phyloP scores from a whole-genome alignment of 2,113 vertebrate genomes.

The Perccottus glenii region DNA sequence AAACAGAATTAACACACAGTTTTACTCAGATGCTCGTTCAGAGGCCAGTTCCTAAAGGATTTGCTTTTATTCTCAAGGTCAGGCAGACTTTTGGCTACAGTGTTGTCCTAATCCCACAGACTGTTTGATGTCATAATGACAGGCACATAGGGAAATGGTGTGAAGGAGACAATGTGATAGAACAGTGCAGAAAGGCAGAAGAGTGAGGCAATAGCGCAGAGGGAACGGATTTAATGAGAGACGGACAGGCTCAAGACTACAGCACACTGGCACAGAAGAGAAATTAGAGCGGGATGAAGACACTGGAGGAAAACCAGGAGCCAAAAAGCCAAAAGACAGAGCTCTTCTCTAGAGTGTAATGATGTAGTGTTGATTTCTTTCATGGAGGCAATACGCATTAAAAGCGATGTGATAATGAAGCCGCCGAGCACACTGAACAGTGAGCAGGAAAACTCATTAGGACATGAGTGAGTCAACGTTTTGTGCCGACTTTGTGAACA shows the following conservation, averaged over 20 bases:
- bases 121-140: conserved; percentile 41
- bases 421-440: conserved; percentile 42
- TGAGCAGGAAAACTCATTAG: conserved; percentile 69
- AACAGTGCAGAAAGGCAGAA: neutral
- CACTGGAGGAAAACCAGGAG: conserved; percentile 14
- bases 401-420: conserved; percentile 69
- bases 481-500: conserved; percentile 11
- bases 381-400: conserved; percentile 58
- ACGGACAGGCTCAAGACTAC: neutral
- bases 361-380: conserved; percentile 68
- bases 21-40: conserved; percentile 40
- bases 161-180: conserved; percentile 30
- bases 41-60: conserved; percentile 32
- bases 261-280: neutral
- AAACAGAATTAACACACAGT: conserved; percentile 58
- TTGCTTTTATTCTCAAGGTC: conserved; percentile 46
- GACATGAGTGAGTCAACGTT: conserved; percentile 32
- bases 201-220: neutral
- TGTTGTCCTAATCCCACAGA: conserved; percentile 37
- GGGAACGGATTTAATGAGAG: conserved; percentile 29
- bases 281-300: neutral
- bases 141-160: conserved; percentile 1
- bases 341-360: conserved; percentile 55
- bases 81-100: conserved; percentile 24
- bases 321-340: conserved; percentile 10